Base-by-base conservation (phyloP, 2,113 vertebrate species). In the Colinus virginianus region DNA sequence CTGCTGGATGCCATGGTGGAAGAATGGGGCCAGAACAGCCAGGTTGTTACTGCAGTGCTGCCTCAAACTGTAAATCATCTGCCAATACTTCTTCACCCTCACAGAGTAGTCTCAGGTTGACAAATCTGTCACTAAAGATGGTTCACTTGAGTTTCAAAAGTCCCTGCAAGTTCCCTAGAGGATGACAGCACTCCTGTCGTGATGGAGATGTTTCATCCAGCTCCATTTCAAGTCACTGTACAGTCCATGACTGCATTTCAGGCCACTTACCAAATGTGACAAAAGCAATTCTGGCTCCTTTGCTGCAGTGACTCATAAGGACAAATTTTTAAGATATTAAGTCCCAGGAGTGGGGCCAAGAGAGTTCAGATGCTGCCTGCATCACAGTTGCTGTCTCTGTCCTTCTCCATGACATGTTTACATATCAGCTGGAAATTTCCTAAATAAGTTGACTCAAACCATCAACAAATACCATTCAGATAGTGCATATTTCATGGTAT, bases 321-420 rank as follows among this genome's bases (percentile, higher is more conserved):
- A 78, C 91, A 72, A 95, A 48, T 93, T 93, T 85, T 86, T 90
- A 78, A 95, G 87, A 91, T 93, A 86, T 83, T 91, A 88, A 94
- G 43, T 38, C 90, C 59, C 84, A 94, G 87, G 90, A 91, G 26
- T 0, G 5, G 32, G 66, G 90, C 94, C 94, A 95, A 80, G 77
- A 91, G 58, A 75, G 28, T 80, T 94, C 68, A 84, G 70, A 49
- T 48, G 40, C 55, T 0, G 62, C 79, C 86, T 78, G 40, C 69
- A 87, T 46, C 59, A 4, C 51, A 72, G 59, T 51, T 62, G 45
- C 67, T 45, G 49, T 85, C 64, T 70, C 32, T 0, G 1, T 55
- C 48, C 76, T 90, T 83, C 90, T 83, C 46, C 3, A 2, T 10
- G 36, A 16, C 0, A 1, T 87, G 83, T 83, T 93, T 92, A 79